Conservation (phyloP, 2,888 invertebrate species). For the Nymphalis c-album region DNA sequence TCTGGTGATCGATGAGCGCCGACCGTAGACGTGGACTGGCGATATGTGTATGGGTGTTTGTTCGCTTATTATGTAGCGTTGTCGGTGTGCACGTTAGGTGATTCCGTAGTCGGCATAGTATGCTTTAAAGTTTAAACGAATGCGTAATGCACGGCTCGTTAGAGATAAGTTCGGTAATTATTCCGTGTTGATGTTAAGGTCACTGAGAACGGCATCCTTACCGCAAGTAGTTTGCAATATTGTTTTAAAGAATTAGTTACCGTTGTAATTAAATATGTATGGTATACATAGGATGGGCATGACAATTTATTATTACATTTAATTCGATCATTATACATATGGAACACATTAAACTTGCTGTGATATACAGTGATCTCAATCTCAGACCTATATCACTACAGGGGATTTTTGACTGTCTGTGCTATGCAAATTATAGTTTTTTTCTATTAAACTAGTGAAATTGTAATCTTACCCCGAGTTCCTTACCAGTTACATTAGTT, state of each 20-base stretch:
- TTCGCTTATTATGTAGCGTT: constrained; percentile 1
- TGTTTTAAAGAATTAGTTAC: constrained; percentile 18
- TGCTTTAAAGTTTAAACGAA: not conserved
- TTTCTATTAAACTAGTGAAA: not conserved
- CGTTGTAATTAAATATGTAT: constrained; percentile 13
- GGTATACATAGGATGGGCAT: not conserved
- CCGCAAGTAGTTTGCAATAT: not conserved
- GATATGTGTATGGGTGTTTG: not conserved
- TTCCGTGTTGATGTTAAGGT: not conserved
- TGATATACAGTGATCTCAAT: constrained; percentile 50
- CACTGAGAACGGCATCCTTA: not conserved
- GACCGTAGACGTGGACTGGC: not conserved
- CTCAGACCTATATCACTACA: constrained; percentile 40
- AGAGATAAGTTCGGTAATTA: not conserved
- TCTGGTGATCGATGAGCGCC: not conserved
- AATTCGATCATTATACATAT: constrained; percentile 7
- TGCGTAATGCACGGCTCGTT: constrained; percentile 4
- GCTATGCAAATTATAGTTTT: not conserved
- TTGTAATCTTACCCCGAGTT: not conserved
- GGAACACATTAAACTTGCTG: constrained; percentile 38
- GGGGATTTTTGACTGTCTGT: constrained; percentile 9
- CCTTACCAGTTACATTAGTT: not conserved
- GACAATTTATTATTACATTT: constrained; percentile 4
- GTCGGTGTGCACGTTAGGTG: not conserved
- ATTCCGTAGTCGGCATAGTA: constrained; percentile 1